phyloP scores from a whole-genome alignment of 2,888 invertebrate species.

The Chesias legatella region DNA sequence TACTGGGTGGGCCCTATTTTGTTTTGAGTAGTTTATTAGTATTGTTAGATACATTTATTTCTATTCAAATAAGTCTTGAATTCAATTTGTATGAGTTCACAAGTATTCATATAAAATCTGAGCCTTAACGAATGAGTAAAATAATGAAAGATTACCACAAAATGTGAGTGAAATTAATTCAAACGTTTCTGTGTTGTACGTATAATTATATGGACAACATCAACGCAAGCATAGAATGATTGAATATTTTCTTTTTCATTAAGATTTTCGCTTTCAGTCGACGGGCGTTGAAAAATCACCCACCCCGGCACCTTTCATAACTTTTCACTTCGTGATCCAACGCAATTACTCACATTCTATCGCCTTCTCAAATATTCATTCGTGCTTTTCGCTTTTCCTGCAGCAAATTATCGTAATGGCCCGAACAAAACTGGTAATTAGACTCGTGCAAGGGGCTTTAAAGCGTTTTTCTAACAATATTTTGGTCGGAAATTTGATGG shows the following conservation, averaged over 20 bases:
- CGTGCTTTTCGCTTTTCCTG: slow-evolving; percentile 74
- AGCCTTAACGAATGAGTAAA: no score
- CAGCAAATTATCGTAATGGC: slow-evolving; percentile 76
- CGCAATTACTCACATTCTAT: slow-evolving; percentile 77
- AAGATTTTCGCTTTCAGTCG: slow-evolving; percentile 65
- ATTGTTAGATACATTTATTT: no score
- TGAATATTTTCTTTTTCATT: slow-evolving; percentile 73
- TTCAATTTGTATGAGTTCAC: no score
- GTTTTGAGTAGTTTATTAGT: no score
- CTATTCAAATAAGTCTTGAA: no score
- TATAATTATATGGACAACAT: slow-evolving; percentile 34
- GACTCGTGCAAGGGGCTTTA: slow-evolving; percentile 52
- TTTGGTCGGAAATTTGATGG: slow-evolving; percentile 40
- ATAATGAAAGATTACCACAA: not conserved
- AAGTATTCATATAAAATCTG: no score
- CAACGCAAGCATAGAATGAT: slow-evolving; percentile 43
- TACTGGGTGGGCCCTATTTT: no score
- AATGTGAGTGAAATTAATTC: slow-evolving; percentile 5
- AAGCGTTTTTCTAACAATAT: slow-evolving; percentile 31
- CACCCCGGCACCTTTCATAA: slow-evolving; percentile 76
- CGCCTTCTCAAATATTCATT: slow-evolving; percentile 80
- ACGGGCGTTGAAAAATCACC: slow-evolving; percentile 70
- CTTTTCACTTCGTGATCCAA: slow-evolving; percentile 80
- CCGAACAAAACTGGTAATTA: slow-evolving; percentile 74
- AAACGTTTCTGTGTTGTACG: slow-evolving; percentile 2